phyloP scores from a whole-genome alignment of 2,888 invertebrate genomes.

The Thecophora atra region DNA sequence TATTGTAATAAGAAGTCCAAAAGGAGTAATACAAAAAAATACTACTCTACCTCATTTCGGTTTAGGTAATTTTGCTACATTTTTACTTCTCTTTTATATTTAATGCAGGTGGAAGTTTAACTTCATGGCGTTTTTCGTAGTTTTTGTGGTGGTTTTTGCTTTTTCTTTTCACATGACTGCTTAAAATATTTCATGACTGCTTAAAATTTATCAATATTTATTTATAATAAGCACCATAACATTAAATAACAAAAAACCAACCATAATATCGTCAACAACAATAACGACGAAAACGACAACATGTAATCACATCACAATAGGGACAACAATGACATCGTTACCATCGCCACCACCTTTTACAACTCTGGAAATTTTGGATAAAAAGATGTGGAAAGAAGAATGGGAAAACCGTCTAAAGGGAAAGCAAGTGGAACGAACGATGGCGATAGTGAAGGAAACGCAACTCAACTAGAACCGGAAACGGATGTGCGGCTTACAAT shows the following conservation, averaged over 20 bases:
- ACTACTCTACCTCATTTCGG: too few relatives aligned
- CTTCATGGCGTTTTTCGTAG: too few relatives aligned
- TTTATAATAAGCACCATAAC: background rate
- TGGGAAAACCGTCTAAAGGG: background rate
- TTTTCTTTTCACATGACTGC: too few relatives aligned
- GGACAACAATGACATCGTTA: background rate
- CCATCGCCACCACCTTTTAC: background rate
- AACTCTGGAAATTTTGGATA: background rate
- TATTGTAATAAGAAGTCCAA: too few relatives aligned
- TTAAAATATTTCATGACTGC: too few relatives aligned
- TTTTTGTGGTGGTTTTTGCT: too few relatives aligned
- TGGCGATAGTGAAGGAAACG: slow-evolving; percentile 6
- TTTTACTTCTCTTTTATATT: too few relatives aligned
- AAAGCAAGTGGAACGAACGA: background rate
- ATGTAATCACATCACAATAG: background rate
- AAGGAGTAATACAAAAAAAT: too few relatives aligned
- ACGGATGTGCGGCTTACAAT: slow-evolving; percentile 44
- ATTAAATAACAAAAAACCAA: background rate
- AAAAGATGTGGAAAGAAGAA: slow-evolving; percentile 4
- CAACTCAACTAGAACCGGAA: slow-evolving; percentile 41
- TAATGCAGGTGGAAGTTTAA: too few relatives aligned
- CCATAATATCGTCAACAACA: background rate
- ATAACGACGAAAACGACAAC: background rate
- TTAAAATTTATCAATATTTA: too few relatives aligned
- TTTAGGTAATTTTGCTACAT: too few relatives aligned